phyloP scores from a whole-genome alignment of 2,797 vertebrate genomes.

The Sciurus vulgaris region DNA sequence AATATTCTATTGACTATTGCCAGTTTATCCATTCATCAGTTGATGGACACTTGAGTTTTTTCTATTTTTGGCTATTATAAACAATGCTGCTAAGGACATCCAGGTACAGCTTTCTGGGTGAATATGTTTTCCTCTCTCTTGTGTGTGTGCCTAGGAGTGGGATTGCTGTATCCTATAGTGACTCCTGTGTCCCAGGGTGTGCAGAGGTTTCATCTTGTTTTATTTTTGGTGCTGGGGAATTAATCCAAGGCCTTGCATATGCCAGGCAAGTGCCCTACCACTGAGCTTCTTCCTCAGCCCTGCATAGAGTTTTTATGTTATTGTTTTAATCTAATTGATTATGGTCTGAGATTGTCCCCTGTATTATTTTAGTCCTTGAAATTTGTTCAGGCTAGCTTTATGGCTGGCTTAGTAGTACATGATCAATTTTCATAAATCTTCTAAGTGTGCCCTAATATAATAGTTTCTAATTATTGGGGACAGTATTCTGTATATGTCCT shows the following conservation, averaged over 20 bases:
- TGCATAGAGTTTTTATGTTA: neutral
- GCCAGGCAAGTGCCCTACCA: neutral
- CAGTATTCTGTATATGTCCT: neutral
- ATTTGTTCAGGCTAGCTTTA: neutral
- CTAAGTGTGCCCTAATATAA: neutral
- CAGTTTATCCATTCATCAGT: neutral
- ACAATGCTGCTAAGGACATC: neutral
- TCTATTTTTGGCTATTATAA: neutral
- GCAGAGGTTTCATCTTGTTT: neutral
- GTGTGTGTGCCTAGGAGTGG: neutral
- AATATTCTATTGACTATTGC: neutral
- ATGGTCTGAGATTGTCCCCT: neutral
- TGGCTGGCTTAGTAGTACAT: neutral
- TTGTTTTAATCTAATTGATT: constrained; percentile 12
- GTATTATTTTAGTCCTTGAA: neutral
- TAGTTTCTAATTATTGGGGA: neutral
- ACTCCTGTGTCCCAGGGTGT: neutral
- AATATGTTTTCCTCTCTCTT: neutral
- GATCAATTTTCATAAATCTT: neutral
- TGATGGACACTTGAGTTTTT: neutral
- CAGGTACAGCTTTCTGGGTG: neutral
- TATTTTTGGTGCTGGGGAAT: neutral
- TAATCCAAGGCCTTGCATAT: neutral
- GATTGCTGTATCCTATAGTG: neutral
- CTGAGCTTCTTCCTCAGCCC: neutral